A percentile compares a stretch with the other conserved stretches of the same genome.
phyloP scores from a whole-genome alignment of 1,140 invertebrate genomes.

The Hycleus cichorii region DNA sequence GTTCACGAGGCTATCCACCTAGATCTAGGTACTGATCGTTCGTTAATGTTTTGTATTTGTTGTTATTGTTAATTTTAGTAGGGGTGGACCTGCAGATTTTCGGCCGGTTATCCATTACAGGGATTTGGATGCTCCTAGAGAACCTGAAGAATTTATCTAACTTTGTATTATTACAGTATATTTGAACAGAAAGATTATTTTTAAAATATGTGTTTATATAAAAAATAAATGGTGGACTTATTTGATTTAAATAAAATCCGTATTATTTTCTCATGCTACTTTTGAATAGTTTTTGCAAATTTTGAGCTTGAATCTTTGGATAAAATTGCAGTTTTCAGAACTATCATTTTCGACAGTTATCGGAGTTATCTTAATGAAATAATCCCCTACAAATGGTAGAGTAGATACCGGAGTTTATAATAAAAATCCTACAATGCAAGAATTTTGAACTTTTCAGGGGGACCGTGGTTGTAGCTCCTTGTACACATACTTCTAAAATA shows the following conservation, averaged over 20 bases:
- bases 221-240: not conserved
- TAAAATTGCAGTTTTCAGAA: no score
- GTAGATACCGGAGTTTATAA: no score
- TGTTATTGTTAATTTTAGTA: not conserved
- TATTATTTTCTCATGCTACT: not conserved
- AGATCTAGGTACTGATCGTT: conserved; percentile 28
- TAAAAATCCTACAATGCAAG: no score
- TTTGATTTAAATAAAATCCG: not conserved
- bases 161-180: not conserved
- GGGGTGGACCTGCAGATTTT: conserved; percentile 64
- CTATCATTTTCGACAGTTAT: no score
- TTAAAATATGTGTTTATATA: not conserved
- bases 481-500: no score
- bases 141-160: conserved; percentile 76
- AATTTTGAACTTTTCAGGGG: no score
- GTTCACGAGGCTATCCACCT: conserved; percentile 33
- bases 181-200: not conserved
- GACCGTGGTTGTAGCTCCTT: no score
- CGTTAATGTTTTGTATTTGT: conserved; percentile 13
- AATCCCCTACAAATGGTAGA: no score
- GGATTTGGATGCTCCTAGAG: conserved; percentile 83
- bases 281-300: no score
- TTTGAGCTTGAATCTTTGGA: no score
- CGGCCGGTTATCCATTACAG: conserved; percentile 83
- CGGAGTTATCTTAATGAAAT: no score